Base-by-base conservation (phyloP, 1,140 invertebrate species). In the Eriosoma lanigerum region DNA sequence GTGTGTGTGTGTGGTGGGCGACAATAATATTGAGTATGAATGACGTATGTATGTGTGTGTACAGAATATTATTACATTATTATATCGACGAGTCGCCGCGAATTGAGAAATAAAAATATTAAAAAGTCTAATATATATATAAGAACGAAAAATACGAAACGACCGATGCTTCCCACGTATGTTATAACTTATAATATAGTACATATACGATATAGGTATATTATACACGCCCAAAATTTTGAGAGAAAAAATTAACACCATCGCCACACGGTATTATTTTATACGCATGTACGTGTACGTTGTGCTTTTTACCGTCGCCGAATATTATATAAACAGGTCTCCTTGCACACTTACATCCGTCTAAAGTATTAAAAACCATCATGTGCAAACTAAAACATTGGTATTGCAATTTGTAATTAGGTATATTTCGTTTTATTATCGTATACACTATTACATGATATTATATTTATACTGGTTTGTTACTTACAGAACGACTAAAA, bases 71-170 rank as follows among this genome's bases (percentile, higher is more conserved):
- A 38, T 8, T 4, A 8, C 10, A 48, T 15, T 13, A 48, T 48
- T 44, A 6, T 54, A 75, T 75, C 52, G 72, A 56, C 26, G 52
- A 21, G 38, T 17, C 29, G 56, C 50, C 70, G 70, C 50, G 72
- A 56, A 78, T 78, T 62, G 75, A 56, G 75, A 60, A 78, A 75
- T 54, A 21, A 75, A 75, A 66, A 32, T n/a, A 48, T 44, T 66
- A 44, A 44, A 66, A 24, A 66, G 58, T 60, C 6, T 60, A 60
- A 17, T 44, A 5, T 44, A 44, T 21, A 66, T 8, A 46, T 1
- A 44, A 24, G 6, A 4, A 58, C 13, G 24, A 60, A 60, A 60
- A 19, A 52, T 19, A 60, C 56, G n/a, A 50, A 70, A 70, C 46
- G 66, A 24, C 15, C 32, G 62, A 60, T n/a, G 13, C 75, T 56